Percentiles rank a stretch among this genome's conserved stretches.
These are phyloP conservation scores for Eupithecia abbreviata DNA, from an alignment of 2,888 invertebrate genomes.

Conservation along the genomic window DNA sequence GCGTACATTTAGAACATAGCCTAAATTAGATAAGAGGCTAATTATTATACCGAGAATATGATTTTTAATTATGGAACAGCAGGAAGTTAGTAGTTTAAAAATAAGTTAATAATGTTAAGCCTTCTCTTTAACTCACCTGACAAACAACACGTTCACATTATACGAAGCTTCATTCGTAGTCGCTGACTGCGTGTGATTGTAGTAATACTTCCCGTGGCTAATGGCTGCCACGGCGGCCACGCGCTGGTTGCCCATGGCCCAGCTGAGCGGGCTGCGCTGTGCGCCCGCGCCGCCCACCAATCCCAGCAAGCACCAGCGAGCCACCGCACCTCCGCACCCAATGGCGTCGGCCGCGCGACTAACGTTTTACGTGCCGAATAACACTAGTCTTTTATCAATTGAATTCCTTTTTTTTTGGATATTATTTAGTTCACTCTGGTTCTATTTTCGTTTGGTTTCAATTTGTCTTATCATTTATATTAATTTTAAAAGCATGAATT, in stretches of 20 bases:
- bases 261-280: slow-evolving; percentile 81
- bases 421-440: slow-evolving; percentile 6
- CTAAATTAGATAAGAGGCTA: too few relatives aligned
- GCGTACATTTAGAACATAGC: too few relatives aligned
- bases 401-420: slow-evolving; percentile 29
- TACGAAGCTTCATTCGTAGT: slow-evolving; percentile 66
- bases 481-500: not conserved
- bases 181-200: slow-evolving; percentile 78
- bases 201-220: slow-evolving; percentile 73
- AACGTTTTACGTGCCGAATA: slow-evolving; percentile 51
- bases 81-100: not conserved
- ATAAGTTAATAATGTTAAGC: not conserved
- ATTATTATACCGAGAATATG: too few relatives aligned
- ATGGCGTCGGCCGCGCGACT: slow-evolving; percentile 69
- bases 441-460: not conserved
- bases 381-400: slow-evolving; percentile 48
- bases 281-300: slow-evolving; percentile 68
- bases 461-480: not conserved
- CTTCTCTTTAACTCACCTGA: slow-evolving; percentile 85
- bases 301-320: slow-evolving; percentile 70
- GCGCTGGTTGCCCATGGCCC: slow-evolving; percentile 87
- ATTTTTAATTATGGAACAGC: too few relatives aligned
- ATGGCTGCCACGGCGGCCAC: slow-evolving; percentile 84
- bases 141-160: slow-evolving; percentile 87
- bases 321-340: slow-evolving; percentile 62